Percentiles rank a stretch among this genome's conserved stretches.
Evolutionary conservation across 1,140 invertebrate species (phyloP).

Genomic region (Platorchestia sp.): DNA sequence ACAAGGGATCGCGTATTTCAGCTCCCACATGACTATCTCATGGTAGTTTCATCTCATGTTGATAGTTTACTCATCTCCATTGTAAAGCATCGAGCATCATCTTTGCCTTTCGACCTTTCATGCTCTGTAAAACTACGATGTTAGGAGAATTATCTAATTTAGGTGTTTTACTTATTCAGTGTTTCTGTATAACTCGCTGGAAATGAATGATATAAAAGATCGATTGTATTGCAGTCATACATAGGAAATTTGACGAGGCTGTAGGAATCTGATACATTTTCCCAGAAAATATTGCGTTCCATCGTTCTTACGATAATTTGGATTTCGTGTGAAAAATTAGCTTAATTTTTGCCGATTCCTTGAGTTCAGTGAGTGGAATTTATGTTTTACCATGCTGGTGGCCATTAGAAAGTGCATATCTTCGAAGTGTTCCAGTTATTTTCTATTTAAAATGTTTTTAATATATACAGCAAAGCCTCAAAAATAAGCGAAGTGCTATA

Average conservation of each 20-base stretch:
- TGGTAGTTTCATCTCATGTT: neutral
- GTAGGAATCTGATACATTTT: neutral
- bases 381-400: neutral
- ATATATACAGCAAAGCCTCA: neutral
- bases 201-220: neutral
- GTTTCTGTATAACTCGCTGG: neutral
- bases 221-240: neutral
- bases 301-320: neutral
- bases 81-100: neutral
- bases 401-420: conserved; percentile 29
- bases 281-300: neutral
- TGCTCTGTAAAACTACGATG: neutral
- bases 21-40: neutral
- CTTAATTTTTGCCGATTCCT: neutral
- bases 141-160: neutral
- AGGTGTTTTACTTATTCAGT: neutral
- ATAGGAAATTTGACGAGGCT: neutral
- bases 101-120: neutral
- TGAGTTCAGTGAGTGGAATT: neutral
- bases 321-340: neutral
- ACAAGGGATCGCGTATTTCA: neutral
- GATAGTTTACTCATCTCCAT: neutral
- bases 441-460: conserved; percentile 22
- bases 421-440: neutral
- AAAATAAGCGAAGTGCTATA: neutral